phyloP scores from a whole-genome alignment of 2,797 vertebrate species.

The Pelochelys cantorii region DNA sequence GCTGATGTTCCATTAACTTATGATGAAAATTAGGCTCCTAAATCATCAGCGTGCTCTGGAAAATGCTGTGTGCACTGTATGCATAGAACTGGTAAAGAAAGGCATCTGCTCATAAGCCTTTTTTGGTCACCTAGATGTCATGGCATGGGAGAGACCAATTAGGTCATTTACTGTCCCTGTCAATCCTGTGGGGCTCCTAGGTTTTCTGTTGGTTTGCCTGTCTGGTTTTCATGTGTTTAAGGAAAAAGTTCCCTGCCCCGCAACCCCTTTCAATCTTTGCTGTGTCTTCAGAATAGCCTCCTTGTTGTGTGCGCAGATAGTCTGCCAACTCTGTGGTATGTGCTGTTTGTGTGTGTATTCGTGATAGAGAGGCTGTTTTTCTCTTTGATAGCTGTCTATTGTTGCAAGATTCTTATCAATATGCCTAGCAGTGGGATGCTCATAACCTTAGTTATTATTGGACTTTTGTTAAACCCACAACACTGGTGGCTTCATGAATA shows the following conservation, averaged over 20 bases:
- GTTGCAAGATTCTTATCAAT: neutral
- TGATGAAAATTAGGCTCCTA: neutral
- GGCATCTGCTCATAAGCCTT: too few relatives aligned
- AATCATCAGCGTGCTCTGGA: neutral
- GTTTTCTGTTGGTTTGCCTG: neutral
- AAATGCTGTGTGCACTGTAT: neutral
- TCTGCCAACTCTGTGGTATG: fast-evolving
- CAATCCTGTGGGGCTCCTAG: neutral
- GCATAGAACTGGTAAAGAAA: neutral
- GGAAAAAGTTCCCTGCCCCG: neutral
- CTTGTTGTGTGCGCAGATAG: neutral
- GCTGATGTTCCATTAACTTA: neutral
- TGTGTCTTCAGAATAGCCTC: neutral
- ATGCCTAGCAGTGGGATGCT: slow-evolving; percentile 15
- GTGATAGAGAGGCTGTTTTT: neutral
- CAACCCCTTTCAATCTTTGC: neutral
- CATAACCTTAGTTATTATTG: slow-evolving; percentile 3
- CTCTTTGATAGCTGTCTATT: neutral
- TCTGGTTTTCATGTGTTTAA: neutral
- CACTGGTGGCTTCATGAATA: neutral
- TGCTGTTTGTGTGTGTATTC: neutral
- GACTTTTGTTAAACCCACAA: slow-evolving; percentile 12
- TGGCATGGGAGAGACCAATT: neutral
- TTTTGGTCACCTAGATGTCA: neutral
- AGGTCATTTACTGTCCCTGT: neutral